Conservation (phyloP, 2,797 vertebrate genomes). For the Tadarida brasiliensis region DNA sequence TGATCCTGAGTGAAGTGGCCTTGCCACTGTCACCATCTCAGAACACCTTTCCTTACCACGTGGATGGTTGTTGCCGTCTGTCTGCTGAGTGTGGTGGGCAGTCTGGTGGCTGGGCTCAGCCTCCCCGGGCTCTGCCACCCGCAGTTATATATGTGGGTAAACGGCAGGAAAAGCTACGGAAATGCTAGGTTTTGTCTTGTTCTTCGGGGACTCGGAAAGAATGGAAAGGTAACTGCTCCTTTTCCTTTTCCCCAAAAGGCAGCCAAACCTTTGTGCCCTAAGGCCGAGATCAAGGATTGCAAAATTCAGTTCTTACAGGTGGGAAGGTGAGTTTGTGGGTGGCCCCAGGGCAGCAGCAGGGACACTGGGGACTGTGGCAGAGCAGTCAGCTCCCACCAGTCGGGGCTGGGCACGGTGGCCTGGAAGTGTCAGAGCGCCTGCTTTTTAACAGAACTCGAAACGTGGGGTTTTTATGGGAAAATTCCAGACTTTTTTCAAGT, state of each 20-base stretch:
- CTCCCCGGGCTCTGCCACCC: not conserved
- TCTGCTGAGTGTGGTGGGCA: rapidly evolving
- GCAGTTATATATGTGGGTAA: rapidly evolving
- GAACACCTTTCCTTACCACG: not conserved
- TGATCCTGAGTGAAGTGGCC: not conserved
- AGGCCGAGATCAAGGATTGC: not conserved
- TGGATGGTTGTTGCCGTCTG: not conserved
- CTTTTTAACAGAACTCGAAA: not conserved
- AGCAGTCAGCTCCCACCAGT: not conserved
- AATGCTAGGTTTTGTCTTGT: not conserved
- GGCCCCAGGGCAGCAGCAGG: no score
- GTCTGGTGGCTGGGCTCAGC: not conserved
- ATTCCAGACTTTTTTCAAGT: not conserved
- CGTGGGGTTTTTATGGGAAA: not conserved
- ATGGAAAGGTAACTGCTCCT: not conserved
- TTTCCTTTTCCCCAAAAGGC: not conserved
- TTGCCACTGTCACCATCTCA: not conserved
- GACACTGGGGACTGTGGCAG: not conserved
- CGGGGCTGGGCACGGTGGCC: not conserved
- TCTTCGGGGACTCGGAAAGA: not conserved
- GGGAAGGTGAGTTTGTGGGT: not conserved
- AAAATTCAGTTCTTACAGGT: not conserved
- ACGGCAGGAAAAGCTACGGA: not conserved
- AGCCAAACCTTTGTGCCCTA: not conserved
- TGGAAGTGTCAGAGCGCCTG: not conserved